Evolutionary conservation across 2,888 invertebrate genomes (phyloP).

Genomic region (Parnassius smintheus): DNA sequence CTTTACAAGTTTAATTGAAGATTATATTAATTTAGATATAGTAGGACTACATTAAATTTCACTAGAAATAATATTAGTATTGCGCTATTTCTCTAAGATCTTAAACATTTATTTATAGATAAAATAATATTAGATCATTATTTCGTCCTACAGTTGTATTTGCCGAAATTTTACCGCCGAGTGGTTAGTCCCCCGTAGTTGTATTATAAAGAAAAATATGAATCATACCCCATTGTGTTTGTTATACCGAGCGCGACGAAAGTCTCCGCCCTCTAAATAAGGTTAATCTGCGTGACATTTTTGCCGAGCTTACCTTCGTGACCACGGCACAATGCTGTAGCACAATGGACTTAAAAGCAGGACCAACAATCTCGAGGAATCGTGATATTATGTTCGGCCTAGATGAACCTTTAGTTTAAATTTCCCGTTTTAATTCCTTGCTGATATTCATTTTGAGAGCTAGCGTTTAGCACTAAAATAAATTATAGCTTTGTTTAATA

Average conservation of each 20-base stretch:
- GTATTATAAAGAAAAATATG: slow-evolving; percentile 59
- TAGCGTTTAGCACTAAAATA: no score
- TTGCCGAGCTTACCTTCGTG: slow-evolving; percentile 44
- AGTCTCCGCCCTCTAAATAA: slow-evolving; percentile 54
- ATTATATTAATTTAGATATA: no score
- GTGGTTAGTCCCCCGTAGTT: slow-evolving; percentile 22
- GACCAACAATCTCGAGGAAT: slow-evolving; percentile 31
- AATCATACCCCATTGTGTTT: slow-evolving; percentile 62
- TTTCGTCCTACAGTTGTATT: neutral
- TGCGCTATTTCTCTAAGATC: neutral
- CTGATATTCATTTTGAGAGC: slow-evolving; percentile 10
- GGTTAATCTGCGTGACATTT: slow-evolving; percentile 61
- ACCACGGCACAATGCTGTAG: slow-evolving; percentile 33
- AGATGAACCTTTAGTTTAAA: slow-evolving; percentile 20
- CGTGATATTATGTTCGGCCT: slow-evolving; percentile 32
- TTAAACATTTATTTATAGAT: neutral
- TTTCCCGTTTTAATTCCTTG: slow-evolving; percentile 14
- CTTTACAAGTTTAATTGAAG: no score
- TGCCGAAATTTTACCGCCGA: neutral
- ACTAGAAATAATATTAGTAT: neutral
- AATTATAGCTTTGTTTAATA: no score
- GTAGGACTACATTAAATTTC: no score
- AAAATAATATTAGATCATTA: neutral
- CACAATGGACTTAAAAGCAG: slow-evolving; percentile 27
- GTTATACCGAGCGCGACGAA: slow-evolving; percentile 53